phyloP scores from a whole-genome alignment of 2,888 invertebrate genomes.

The Ophion slaviceki region DNA sequence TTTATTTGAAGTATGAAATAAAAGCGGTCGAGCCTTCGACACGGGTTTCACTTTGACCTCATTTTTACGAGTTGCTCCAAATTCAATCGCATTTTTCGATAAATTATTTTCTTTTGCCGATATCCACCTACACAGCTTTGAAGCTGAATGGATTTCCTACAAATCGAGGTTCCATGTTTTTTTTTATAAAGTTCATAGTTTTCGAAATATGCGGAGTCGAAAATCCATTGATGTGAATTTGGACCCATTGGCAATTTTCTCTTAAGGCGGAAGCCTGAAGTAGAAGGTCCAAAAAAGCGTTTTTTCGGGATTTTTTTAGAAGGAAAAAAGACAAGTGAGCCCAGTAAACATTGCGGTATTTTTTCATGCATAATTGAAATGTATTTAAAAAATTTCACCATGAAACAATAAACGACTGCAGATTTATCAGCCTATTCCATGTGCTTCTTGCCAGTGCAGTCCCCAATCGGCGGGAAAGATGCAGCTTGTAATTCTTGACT shows the following conservation, averaged over 20 bases:
- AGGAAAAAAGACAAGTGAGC: no score
- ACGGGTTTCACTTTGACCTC: not conserved
- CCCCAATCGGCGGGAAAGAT: no score
- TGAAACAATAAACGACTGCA: no score
- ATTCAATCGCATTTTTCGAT: not conserved
- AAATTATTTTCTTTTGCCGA: not conserved
- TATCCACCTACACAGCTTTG: not conserved
- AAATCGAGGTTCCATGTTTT: not conserved
- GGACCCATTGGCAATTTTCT: not conserved
- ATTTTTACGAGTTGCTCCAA: not conserved
- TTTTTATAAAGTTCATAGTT: not conserved
- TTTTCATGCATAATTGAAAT: no score
- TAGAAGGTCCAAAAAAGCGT: no score
- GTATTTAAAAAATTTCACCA: no score
- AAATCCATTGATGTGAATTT: not conserved
- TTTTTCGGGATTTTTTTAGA: no score
- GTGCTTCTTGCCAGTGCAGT: no score
- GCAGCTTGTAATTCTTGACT: no score
- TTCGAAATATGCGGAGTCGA: not conserved
- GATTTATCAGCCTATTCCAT: no score
- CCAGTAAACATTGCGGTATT: no score
- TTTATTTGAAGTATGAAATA: not conserved
- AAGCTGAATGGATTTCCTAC: not conserved
- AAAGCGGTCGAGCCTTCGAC: not conserved
- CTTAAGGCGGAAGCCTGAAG: no score